Base-by-base conservation (phyloP, 1,140 invertebrate genomes). In the Drosophila oshimai region DNA sequence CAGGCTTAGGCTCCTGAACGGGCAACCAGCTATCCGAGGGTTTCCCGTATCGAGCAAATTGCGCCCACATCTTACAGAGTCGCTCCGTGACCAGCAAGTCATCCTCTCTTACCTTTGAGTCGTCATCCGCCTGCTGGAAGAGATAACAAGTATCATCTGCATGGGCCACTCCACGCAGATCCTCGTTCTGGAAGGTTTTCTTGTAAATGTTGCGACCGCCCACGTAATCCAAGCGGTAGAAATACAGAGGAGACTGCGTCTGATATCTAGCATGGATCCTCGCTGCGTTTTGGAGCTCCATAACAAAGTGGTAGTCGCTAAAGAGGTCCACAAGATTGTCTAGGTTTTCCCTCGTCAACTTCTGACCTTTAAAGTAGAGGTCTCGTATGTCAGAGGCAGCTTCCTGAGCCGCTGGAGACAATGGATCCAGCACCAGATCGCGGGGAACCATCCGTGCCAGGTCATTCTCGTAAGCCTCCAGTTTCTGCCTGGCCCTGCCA, bases 91-190 rank as follows among this genome's bases (percentile, higher is more conserved):
- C 89, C 3, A 79, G 81, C 0, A 89, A 53, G 47, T 92, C 92
- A 6, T 91, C 91, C 4, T 91, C 87, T 10, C 91, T 89, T 24
- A 92, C 51, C 15, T 90, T 65, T 26, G 92, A 77, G 54, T 93
- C 92, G 0, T 92, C 69, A 33, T 91, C 89, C 0, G 90, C 91
- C 86, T 93, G 92, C 74, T 93, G 93, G 72, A 94, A 94, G 2
- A 94, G 74, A 67, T 93, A 93, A 12, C 91, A 93, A 65, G 94
- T 91, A 50, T 94, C 93, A 72, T 94, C 93, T 1, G 92, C 93
- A 72, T 94, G 93, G 24, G 92, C 93, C 6, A 92, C 92, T 7
- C 93, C 93, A 2, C 91, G 91, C 13, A 93, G 76, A 2, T 91
- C 89, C 3, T 77, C 58, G 7, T 76, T 55, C 33, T 88, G 83